These are phyloP conservation scores for Aplysia californica DNA, from an alignment of 1,140 invertebrate genomes.

Conservation along the genomic window DNA sequence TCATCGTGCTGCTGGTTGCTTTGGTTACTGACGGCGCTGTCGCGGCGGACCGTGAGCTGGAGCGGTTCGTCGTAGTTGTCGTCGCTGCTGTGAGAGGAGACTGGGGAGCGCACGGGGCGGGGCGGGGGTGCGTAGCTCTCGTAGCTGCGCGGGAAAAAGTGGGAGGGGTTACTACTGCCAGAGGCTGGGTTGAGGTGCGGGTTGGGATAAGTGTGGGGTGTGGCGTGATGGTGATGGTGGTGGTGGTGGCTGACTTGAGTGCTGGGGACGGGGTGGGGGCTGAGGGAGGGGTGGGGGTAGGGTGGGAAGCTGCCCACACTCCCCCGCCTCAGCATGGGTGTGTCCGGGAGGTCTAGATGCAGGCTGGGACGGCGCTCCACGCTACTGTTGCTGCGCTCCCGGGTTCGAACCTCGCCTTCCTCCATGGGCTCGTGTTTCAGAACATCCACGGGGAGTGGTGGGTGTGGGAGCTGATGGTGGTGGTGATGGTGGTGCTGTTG, in stretches of 20 bases:
- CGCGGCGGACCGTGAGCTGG: slow-evolving; percentile 39
- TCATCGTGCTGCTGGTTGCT: slow-evolving; percentile 18
- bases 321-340: neutral
- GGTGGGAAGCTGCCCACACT: slow-evolving; percentile 22
- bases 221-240: neutral
- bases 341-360: neutral
- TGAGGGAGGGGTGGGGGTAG: slow-evolving; percentile 1
- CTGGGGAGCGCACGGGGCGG: slow-evolving; percentile 18
- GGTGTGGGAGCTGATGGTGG: slow-evolving; percentile 3
- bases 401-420: slow-evolving; percentile 1
- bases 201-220: neutral
- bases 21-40: slow-evolving; percentile 14
- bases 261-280: slow-evolving; percentile 2
- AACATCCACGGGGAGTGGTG: neutral
- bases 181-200: neutral
- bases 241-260: slow-evolving; percentile 5
- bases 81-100: slow-evolving; percentile 35
- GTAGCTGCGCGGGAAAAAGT: neutral
- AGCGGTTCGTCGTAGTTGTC: slow-evolving; percentile 37
- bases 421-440: slow-evolving; percentile 11
- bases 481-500: neutral
- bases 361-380: slow-evolving; percentile 3
- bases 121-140: neutral
- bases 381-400: slow-evolving; percentile 23
- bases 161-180: too few relatives aligned